Conservation (phyloP, 2,113 vertebrate species). For the Scortum barcoo region DNA sequence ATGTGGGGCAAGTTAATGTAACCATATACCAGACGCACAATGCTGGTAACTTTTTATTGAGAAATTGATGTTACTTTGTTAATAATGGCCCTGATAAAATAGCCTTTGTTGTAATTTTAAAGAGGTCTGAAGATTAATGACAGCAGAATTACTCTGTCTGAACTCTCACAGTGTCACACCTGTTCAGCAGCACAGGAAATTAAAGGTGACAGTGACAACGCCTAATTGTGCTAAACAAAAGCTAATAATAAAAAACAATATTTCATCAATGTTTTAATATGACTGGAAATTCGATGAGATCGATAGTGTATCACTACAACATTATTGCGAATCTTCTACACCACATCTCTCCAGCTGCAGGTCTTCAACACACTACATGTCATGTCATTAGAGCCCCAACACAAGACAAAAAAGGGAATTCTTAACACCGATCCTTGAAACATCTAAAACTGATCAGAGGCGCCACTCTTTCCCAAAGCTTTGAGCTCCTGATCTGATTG, state of each 20-base stretch:
- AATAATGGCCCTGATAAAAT: neutral
- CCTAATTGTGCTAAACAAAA: slow-evolving; percentile 5
- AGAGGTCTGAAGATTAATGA: slow-evolving; percentile 60
- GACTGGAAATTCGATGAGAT: neutral
- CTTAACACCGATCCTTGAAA: slow-evolving; percentile 20
- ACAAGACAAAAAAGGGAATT: slow-evolving; percentile 29
- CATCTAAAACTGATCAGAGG: slow-evolving; percentile 34
- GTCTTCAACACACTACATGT: slow-evolving; percentile 12
- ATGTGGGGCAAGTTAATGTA: neutral
- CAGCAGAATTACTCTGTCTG: slow-evolving; percentile 15
- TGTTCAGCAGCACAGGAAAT: slow-evolving; percentile 57
- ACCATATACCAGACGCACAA: neutral
- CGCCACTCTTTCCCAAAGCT: neutral
- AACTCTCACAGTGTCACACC: slow-evolving; percentile 50
- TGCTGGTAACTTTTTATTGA: neutral
- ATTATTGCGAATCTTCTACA: neutral
- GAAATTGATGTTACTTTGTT: neutral
- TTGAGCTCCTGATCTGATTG: slow-evolving; percentile 23
- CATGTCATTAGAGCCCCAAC: neutral
- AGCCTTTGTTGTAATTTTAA: neutral
- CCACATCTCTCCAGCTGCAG: slow-evolving; percentile 8
- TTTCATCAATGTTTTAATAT: slow-evolving; percentile 6
- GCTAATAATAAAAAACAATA: slow-evolving; percentile 22
- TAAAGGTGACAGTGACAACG: slow-evolving; percentile 17
- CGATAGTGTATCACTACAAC: neutral